These are phyloP conservation scores for Nesoenas mayeri DNA, from an alignment of 2,113 vertebrate genomes.

Conservation along the genomic window DNA sequence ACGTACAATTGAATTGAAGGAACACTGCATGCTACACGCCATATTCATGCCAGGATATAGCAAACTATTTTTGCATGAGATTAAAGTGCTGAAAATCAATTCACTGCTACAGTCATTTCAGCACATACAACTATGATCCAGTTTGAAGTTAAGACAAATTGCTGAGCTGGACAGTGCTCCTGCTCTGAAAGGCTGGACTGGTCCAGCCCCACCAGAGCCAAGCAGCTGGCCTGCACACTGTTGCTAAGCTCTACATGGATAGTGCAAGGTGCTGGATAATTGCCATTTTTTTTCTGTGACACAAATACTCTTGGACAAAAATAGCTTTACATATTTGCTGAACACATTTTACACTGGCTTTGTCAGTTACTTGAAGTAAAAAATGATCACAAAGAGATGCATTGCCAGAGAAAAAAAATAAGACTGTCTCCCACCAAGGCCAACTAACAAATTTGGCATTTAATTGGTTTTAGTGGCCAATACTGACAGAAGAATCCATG, in stretches of 20 bases:
- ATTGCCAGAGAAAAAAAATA: background rate
- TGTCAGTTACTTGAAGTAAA: conserved; percentile 15
- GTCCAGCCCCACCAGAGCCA: background rate
- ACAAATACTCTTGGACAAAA: background rate
- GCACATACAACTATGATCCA: background rate
- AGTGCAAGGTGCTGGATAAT: background rate
- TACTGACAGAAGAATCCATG: background rate
- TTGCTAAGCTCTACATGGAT: background rate
- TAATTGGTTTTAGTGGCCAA: background rate
- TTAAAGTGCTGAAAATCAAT: background rate
- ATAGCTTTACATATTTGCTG: background rate
- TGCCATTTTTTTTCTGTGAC: background rate
- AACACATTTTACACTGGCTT: background rate
- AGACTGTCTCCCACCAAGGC: background rate
- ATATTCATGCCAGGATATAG: background rate
- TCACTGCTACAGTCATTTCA: background rate
- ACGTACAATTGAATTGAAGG: background rate
- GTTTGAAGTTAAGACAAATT: background rate
- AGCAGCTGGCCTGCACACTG: background rate
- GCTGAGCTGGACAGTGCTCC: background rate
- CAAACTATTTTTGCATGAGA: background rate
- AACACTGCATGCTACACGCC: background rate
- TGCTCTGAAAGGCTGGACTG: background rate
- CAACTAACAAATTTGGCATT: background rate
- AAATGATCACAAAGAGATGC: background rate